These are phyloP conservation scores for Butastur rufipennis DNA, from an alignment of 2,113 vertebrate genomes.

Conservation along the genomic window DNA sequence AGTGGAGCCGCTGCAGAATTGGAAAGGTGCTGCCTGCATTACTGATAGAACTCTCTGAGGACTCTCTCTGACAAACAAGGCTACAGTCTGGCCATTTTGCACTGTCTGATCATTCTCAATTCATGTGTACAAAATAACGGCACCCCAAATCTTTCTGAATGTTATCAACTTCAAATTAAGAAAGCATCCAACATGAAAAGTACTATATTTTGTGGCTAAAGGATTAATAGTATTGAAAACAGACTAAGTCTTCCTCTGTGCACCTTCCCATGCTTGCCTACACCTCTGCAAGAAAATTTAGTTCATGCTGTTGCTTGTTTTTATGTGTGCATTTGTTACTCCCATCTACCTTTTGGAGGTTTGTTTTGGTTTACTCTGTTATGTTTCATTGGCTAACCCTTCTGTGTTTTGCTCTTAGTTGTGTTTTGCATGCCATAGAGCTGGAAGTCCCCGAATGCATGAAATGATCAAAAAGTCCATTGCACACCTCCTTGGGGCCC, in stretches of 20 bases:
- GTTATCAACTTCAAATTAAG: neutral
- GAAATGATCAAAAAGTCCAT: slow-evolving; percentile 72
- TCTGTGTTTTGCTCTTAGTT: slow-evolving; percentile 71
- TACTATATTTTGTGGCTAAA: neutral
- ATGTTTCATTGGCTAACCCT: slow-evolving; percentile 42
- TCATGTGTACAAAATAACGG: neutral
- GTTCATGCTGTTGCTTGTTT: neutral
- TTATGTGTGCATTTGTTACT: neutral
- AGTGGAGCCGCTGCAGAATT: neutral
- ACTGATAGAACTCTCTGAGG: neutral
- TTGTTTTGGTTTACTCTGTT: slow-evolving; percentile 9
- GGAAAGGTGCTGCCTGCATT: neutral
- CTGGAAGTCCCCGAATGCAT: slow-evolving; percentile 71
- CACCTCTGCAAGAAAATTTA: neutral
- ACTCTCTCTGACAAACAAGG: neutral
- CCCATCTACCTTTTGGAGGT: neutral
- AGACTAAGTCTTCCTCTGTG: neutral
- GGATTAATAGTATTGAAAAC: neutral
- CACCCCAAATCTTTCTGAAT: neutral
- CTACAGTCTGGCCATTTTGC: neutral
- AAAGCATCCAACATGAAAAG: neutral
- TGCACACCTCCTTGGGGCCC: slow-evolving; percentile 53
- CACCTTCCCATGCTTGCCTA: slow-evolving; percentile 30
- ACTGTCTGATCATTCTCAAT: neutral
- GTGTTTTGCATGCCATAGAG: slow-evolving; percentile 74